Evolutionary conservation across 2,888 invertebrate genomes (phyloP).

Genomic region (Bedellia somnulentella): DNA sequence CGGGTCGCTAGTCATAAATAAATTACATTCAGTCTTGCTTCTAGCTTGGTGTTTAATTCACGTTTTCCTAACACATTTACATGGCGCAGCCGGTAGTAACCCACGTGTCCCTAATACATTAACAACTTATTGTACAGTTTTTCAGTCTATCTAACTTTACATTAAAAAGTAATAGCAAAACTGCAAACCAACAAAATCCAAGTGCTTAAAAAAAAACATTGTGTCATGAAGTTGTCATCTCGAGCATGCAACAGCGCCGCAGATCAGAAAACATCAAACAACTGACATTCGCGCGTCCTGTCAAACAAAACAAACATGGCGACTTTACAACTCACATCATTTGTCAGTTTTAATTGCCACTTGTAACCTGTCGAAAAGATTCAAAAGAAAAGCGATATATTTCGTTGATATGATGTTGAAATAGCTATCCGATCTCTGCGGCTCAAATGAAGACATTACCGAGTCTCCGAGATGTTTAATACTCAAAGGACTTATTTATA

Average conservation of each 20-base stretch:
- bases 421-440: conserved; percentile 10
- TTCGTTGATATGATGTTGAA: conserved; percentile 40
- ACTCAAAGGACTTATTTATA: conserved; percentile 30
- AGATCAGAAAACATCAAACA: conserved; percentile 28
- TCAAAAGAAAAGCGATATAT: conserved; percentile 40
- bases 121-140: no score
- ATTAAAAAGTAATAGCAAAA: no score
- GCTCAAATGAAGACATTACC: conserved; percentile 37
- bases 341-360: conserved; percentile 16
- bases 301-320: conserved; percentile 12
- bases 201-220: no score
- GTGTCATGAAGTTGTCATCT: conserved; percentile 5
- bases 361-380: conserved; percentile 44
- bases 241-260: conserved; percentile 13
- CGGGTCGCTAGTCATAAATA: no score
- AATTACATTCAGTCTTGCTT: no score
- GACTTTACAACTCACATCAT: conserved; percentile 20
- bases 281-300: conserved; percentile 24
- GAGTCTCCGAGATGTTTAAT: conserved; percentile 19
- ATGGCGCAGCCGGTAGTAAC: no score
- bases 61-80: no score
- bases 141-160: no score
- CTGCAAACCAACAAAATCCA: no score
- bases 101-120: no score
- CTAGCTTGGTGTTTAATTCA: no score